A percentile compares a stretch with the other conserved stretches of the same genome.
Evolutionary conservation across 2,113 vertebrate genomes (phyloP).

Genomic region (Antennarius striatus): DNA sequence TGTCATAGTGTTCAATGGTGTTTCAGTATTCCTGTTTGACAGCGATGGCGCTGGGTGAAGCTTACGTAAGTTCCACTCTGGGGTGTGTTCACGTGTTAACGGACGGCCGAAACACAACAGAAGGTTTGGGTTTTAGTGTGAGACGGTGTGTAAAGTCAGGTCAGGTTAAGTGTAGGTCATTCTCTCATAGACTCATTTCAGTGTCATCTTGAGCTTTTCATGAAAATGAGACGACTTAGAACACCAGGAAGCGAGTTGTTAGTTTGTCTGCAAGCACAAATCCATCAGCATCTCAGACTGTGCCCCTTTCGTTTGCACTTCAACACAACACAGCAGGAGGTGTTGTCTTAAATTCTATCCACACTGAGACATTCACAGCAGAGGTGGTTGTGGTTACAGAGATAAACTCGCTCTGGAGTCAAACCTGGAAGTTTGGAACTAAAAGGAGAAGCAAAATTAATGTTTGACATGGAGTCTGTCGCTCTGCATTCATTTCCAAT

Average conservation of each 20-base stretch:
- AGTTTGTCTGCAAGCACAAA: slow-evolving; percentile 3
- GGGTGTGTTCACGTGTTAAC: too few relatives aligned
- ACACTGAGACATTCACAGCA: too few relatives aligned
- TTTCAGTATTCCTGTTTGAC: too few relatives aligned
- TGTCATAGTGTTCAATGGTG: too few relatives aligned
- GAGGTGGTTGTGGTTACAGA: background rate
- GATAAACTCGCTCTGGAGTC: too few relatives aligned
- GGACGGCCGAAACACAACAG: too few relatives aligned
- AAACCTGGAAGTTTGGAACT: background rate
- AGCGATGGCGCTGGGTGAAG: too few relatives aligned
- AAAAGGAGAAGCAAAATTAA: background rate
- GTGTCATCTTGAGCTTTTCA: slow-evolving; percentile 12
- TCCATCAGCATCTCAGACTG: slow-evolving; percentile 14
- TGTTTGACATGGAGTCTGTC: background rate
- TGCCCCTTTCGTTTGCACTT: slow-evolving; percentile 28
- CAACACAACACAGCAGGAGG: slow-evolving; percentile 14
- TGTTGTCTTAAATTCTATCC: background rate
- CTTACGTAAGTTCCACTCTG: too few relatives aligned
- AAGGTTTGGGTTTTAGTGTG: too few relatives aligned
- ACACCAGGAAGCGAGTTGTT: slow-evolving; percentile 18
- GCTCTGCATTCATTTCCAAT: slow-evolving; percentile 40
- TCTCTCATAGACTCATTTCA: slow-evolving; percentile 1
- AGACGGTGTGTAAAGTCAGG: too few relatives aligned
- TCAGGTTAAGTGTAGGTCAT: too few relatives aligned
- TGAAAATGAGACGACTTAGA: background rate